Percentiles rank a stretch among this genome's conserved stretches.
phyloP scores from a whole-genome alignment of 1,140 invertebrate genomes.

The Kradibia gibbosae region DNA sequence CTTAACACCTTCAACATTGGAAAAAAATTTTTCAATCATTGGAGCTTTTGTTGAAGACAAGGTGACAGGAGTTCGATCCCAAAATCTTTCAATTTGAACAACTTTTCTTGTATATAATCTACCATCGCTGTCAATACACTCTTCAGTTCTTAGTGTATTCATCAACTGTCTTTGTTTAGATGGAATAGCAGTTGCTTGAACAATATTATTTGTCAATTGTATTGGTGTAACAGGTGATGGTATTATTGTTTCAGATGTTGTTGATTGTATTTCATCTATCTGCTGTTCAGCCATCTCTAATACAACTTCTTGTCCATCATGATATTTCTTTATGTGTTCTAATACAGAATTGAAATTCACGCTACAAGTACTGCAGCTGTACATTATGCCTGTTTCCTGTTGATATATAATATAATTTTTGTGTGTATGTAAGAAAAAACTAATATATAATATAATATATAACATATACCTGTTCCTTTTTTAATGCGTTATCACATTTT shows the following conservation, averaged over 20 bases:
- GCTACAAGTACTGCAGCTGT: constrained; percentile 77
- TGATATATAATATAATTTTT: constrained; percentile 2
- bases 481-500: constrained; percentile 62
- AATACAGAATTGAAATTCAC: constrained; percentile 77
- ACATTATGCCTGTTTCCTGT: constrained; percentile 61
- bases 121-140: constrained; percentile 72
- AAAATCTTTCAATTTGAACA: constrained; percentile 75
- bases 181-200: constrained; percentile 18
- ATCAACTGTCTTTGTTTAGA: constrained; percentile 63
- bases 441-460: neutral
- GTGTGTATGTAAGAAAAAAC: neutral
- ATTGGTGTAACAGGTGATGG: constrained; percentile 42
- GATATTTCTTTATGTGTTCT: constrained; percentile 78
- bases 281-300: constrained; percentile 71
- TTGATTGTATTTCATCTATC: constrained; percentile 61
- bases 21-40: constrained; percentile 72
- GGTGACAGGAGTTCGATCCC: constrained; percentile 62
- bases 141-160: constrained; percentile 71
- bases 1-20: constrained; percentile 68
- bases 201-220: constrained; percentile 49
- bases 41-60: constrained; percentile 61
- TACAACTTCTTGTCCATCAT: constrained; percentile 79
- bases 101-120: constrained; percentile 73
- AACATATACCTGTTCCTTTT: constrained; percentile 41
- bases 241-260: constrained; percentile 49